Evolutionary conservation across 2,888 invertebrate species (phyloP), one percentile per base, ranked within the genome.

Genomic region (Phortica magna): DNA sequence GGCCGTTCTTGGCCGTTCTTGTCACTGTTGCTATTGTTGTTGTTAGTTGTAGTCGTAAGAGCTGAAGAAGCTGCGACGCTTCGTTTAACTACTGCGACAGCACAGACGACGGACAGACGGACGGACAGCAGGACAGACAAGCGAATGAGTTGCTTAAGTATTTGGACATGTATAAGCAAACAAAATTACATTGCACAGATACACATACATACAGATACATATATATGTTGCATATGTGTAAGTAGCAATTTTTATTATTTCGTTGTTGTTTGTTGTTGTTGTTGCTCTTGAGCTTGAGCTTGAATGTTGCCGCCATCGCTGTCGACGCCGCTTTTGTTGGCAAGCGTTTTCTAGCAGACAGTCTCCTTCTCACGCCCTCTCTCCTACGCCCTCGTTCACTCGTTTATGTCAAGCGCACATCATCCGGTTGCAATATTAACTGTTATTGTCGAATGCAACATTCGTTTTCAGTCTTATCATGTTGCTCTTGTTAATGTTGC

Each of bases 401-500:
- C 84, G 84, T 85, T 89, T 89, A 85, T 89, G 90, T 88, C 91
- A 90, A 89, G 89, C 89, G 82, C 88, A 89, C 88, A 89, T 89
- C 90, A 89, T 81, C 81, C 81, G 82, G 78, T 83, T 80, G 53
- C 41, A 10, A 22, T 19, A 53, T 68, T 59, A 39, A 57, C 22
- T 53, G 70, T 59, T 55, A 71, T 22, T 73, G 59, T 70, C 12
- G 72, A 31, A 17, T 65, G 41, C 73, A 76, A 55, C 68, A 76
- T 64, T 77, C 19, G 41, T 75, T 55, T 43, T 61, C n/a, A 59
- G 19, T 73, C 72, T 78, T 74, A 75, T 65, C 72, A 73, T 75
- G 74, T 71, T 72, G 14, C 9, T 39, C 9, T 39, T 65, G 65
- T 41, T 65, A 12, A 1, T 65, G 65, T n/a, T 73, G 19, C 68